These are phyloP conservation scores for Campaea margaritaria DNA, from an alignment of 2,888 invertebrate genomes.

Conservation along the genomic window DNA sequence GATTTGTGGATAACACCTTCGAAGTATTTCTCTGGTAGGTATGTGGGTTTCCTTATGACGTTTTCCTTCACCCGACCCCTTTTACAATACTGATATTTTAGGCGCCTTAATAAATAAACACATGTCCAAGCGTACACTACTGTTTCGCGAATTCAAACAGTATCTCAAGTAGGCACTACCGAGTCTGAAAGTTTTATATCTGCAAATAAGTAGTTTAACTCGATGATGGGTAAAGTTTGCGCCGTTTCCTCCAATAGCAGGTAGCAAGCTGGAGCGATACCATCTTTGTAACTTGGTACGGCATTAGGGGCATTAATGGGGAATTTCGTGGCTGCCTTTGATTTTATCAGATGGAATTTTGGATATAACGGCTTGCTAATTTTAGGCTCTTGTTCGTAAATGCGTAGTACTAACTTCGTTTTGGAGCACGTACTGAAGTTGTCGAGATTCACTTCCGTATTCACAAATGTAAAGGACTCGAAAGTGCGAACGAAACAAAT, in stretches of 20 bases:
- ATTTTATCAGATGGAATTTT: constrained; percentile 32
- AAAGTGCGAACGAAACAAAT: no score
- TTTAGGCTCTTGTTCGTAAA: constrained; percentile 9
- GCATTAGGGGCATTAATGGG: constrained; percentile 23
- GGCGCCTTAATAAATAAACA: no score
- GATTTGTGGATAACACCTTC: no score
- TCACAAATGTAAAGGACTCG: no score
- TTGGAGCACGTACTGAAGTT: neutral
- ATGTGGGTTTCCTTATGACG: no score
- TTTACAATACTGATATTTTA: no score
- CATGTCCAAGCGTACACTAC: neutral
- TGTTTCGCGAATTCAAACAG: neutral
- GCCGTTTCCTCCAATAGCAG: constrained; percentile 46
- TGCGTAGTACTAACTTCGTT: neutral
- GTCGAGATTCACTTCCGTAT: no score
- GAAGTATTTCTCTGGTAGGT: no score
- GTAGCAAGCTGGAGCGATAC: constrained; percentile 49
- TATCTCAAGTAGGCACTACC: constrained; percentile 1
- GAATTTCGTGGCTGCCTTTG: constrained; percentile 42
- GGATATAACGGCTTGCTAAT: constrained; percentile 8
- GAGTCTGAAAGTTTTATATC: constrained; percentile 56
- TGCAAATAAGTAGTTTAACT: constrained; percentile 70
- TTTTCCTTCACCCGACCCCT: no score
- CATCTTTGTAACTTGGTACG: constrained; percentile 35
- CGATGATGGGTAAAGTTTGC: constrained; percentile 49